Base-by-base conservation (phyloP, 1,140 invertebrate species). In the Drosophila tristis region DNA sequence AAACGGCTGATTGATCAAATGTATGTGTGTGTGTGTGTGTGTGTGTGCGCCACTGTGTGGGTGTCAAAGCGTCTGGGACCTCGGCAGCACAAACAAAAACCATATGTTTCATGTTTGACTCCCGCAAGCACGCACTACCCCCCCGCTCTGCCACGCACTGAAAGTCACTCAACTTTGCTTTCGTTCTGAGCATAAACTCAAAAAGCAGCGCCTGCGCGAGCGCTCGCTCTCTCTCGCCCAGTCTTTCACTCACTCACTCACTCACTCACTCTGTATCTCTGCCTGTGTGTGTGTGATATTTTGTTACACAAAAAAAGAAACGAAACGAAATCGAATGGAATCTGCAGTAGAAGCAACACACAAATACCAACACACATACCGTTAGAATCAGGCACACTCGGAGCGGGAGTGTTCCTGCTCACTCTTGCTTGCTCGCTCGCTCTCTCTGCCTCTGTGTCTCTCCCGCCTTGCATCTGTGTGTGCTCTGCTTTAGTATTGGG, bases 261-360 rank as follows among this genome's bases (percentile, higher is more conserved):
- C 50, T 55, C 35, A 16, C 16, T 16, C 16, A 16, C 0, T 31
- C n/a, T 25, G 20, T 26, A 25, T 11, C 11, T 50, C 29, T 44
- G 20, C 39, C 5, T 47, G 39, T 85, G 42, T 75, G 59, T 61
- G 82, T 78, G 84, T 42, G 82, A 87, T 87, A 87, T 87, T 89
- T 76, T 82, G 84, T 87, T 87, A 87, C 84, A 87, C 84, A 89
- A 87, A 87, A 87, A 59, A 76, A 50, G 73, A 53, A 70, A 72
- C 11, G 35, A 61, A 86, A 79, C 58, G 59, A 86, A 80, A 71
- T 75, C 78, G 71, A 66, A 56, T 63, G 35, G 72, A 61, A 80
- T 75, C 23, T 57, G 78, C 58, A 82, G 78, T 81, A 86, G 82
- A 86, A 81, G 74, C 44, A 39, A 39, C 35, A 13, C 35, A 39